Evolutionary conservation across 2,888 invertebrate genomes (phyloP).

Genomic region (Linnaemya tessellans): DNA sequence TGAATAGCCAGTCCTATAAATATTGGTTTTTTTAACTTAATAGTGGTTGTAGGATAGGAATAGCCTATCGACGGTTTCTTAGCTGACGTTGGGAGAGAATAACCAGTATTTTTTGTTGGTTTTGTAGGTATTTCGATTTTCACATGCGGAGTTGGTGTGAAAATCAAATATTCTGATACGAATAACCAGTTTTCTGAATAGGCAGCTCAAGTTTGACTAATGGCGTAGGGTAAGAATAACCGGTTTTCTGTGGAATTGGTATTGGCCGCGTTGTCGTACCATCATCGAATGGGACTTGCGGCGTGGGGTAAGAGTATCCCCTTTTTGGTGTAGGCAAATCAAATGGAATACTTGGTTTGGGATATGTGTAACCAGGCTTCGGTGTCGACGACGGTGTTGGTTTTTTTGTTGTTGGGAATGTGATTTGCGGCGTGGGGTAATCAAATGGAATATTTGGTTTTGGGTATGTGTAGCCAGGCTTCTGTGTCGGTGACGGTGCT

Average conservation of each 20-base stretch:
- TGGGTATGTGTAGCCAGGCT: constrained; percentile 59
- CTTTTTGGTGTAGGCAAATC: constrained; percentile 52
- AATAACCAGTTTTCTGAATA: constrained; percentile 49
- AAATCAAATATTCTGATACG: constrained; percentile 8
- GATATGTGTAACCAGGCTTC: constrained; percentile 56
- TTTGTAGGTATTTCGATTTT: constrained; percentile 71
- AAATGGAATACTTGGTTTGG: too few relatives aligned
- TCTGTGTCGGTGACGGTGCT: constrained; percentile 46
- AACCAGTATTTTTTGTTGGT: too few relatives aligned
- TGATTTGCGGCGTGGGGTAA: constrained; percentile 41
- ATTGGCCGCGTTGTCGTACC: constrained; percentile 72
- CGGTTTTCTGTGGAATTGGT: constrained; percentile 70
- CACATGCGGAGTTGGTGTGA: background rate
- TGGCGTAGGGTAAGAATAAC: constrained; percentile 75
- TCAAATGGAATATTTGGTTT: too few relatives aligned
- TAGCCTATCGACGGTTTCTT: constrained; percentile 21
- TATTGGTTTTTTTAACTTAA: constrained; percentile 49
- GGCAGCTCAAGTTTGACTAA: constrained; percentile 70
- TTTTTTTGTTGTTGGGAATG: constrained; percentile 51
- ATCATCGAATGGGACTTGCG: constrained; percentile 50
- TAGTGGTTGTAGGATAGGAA: constrained; percentile 44
- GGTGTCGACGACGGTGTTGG: constrained; percentile 65
- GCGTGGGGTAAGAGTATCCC: constrained; percentile 67
- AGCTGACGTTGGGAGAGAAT: too few relatives aligned
- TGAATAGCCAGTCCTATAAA: constrained; percentile 73